Percentiles rank a stretch among this genome's conserved stretches.
Evolutionary conservation across 92 coral and sea anemone genomes (phyloP).

Genomic region (Parazoanthus swiftii): DNA sequence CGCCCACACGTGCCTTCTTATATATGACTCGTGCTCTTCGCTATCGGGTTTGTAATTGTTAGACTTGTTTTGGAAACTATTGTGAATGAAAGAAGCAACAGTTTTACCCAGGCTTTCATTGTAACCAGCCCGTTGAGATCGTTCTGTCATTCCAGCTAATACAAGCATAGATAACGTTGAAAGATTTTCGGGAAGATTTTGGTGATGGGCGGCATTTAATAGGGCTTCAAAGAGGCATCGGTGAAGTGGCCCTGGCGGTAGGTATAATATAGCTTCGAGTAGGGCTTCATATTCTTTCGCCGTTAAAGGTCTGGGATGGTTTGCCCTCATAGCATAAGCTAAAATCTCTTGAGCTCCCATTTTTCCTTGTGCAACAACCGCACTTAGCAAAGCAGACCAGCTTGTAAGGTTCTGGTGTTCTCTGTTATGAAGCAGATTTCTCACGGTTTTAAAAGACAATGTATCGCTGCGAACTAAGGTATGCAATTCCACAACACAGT

Average conservation of each 20-base stretch:
- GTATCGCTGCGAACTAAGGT: conserved; percentile 54
- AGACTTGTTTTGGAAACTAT: conserved; percentile 79
- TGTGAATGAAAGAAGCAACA: conserved; percentile 67
- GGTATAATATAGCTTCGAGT: conserved; percentile 56
- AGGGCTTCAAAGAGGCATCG: conserved; percentile 62
- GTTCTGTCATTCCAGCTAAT: conserved; percentile 67
- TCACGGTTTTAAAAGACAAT: conserved; percentile 39
- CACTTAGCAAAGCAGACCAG: conserved; percentile 68
- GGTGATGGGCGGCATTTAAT: conserved; percentile 29
- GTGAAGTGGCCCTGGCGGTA: conserved; percentile 81
- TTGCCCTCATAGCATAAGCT: conserved; percentile 57
- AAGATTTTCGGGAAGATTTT: conserved; percentile 40
- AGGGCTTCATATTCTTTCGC: conserved; percentile 63
- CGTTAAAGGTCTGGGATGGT: conserved; percentile 60
- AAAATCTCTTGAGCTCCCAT: conserved; percentile 57
- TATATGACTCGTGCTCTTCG: conserved; percentile 65
- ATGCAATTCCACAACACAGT: conserved; percentile 67
- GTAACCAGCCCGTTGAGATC: conserved; percentile 77
- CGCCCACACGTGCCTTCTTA: conserved; percentile 90
- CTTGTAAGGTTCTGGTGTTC: conserved; percentile 67
- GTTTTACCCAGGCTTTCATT: conserved; percentile 63
- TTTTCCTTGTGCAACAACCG: conserved; percentile 64
- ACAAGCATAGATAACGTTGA: conserved; percentile 80
- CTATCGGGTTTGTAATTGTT: conserved; percentile 70
- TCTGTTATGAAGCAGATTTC: conserved; percentile 47